Percentiles rank a stretch among this genome's conserved stretches.
These are phyloP conservation scores for Ptychochromis oligacanthus DNA, from an alignment of 2,113 vertebrate species.

Conservation along the genomic window DNA sequence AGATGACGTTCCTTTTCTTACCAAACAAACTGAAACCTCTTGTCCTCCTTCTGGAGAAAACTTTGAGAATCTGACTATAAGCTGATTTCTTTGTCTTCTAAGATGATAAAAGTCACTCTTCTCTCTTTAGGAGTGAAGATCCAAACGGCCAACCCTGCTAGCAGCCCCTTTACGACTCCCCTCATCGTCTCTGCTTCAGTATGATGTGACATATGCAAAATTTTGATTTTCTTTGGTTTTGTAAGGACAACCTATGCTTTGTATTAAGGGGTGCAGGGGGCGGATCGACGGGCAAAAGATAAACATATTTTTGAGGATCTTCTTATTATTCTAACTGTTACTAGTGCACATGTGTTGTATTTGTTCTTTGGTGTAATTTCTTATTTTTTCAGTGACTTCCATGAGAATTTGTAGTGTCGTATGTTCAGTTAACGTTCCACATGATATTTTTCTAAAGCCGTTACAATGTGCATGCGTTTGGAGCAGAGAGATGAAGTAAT, in stretches of 20 bases:
- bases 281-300: background rate
- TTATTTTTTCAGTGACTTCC: constrained; percentile 81
- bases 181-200: constrained; percentile 46
- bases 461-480: constrained; percentile 63
- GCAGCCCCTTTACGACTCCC: background rate
- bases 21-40: background rate
- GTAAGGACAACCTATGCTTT: constrained; percentile 54
- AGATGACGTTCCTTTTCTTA: background rate
- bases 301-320: constrained; percentile 71
- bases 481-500: background rate
- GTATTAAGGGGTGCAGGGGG: constrained; percentile 35
- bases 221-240: constrained; percentile 39
- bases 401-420: constrained; percentile 79
- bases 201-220: constrained; percentile 71
- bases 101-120: background rate
- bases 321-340: constrained; percentile 82
- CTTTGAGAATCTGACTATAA: background rate
- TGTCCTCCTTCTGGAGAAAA: background rate
- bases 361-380: constrained; percentile 87
- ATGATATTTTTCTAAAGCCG: constrained; percentile 37
- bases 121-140: background rate
- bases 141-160: constrained; percentile 4
- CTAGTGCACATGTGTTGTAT: constrained; percentile 91
- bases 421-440: constrained; percentile 83
- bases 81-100: background rate